A percentile compares a stretch with the other conserved stretches of the same genome.
Conservation (phyloP, 2,888 invertebrate genomes). For the Troglohyphantes excavatus region DNA sequence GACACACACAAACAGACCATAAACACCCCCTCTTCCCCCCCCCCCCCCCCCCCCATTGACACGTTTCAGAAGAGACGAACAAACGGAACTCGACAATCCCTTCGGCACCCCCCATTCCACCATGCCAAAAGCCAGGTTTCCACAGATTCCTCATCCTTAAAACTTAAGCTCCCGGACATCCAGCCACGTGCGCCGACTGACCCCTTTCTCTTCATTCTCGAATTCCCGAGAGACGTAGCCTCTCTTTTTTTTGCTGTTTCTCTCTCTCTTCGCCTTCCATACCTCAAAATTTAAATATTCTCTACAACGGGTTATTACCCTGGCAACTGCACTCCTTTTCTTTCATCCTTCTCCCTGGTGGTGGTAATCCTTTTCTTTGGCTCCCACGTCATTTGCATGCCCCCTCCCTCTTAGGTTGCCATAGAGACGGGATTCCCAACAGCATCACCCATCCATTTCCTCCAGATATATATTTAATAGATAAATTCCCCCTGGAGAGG, state of each 20-base stretch:
- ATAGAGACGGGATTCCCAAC: conserved; percentile 74
- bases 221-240: conserved; percentile 13
- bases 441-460: conserved; percentile 79
- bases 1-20: background rate
- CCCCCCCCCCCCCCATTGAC: background rate
- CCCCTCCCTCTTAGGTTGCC: conserved; percentile 44
- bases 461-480: conserved; percentile 79
- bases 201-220: conserved; percentile 32
- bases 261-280: background rate
- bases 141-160: conserved; percentile 20
- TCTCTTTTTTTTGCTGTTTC: background rate
- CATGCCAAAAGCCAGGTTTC: conserved; percentile 19
- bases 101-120: background rate
- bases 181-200: background rate
- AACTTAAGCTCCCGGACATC: conserved; percentile 33
- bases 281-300: conserved; percentile 71
- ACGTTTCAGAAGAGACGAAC: background rate
- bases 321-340: conserved; percentile 53
- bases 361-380: conserved; percentile 78
- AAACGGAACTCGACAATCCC: conserved; percentile 3
- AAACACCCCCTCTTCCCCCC: background rate
- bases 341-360: conserved; percentile 63
- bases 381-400: conserved; percentile 79
- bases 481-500: conserved; percentile 78
- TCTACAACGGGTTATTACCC: conserved; percentile 76